Conservation (phyloP, 2,888 invertebrate genomes). For the Eumacrocentrus americanus region DNA sequence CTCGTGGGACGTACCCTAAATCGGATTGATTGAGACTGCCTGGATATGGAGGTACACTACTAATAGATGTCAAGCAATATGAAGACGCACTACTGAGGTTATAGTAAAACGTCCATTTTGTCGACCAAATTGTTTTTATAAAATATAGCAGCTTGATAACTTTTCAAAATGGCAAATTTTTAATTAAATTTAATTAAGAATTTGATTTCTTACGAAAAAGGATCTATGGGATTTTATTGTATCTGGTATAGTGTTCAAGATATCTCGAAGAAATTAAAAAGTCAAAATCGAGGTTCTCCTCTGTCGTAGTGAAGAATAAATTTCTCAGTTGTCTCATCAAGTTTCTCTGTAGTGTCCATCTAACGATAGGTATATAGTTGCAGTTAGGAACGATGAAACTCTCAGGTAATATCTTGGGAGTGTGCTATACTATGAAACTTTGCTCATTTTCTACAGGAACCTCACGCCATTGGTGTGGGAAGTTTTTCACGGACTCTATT, state of each 20-base stretch:
- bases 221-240: too few species aligned
- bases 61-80: neutral
- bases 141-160: too few species aligned
- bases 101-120: too few species aligned
- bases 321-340: neutral
- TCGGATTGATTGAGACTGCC: slow-evolving; percentile 20
- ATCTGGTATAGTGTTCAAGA: too few species aligned
- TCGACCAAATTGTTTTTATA: too few species aligned
- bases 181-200: too few species aligned
- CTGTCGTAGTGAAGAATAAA: too few species aligned
- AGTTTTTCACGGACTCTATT: slow-evolving; percentile 14
- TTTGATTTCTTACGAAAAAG: too few species aligned
- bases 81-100: too few species aligned
- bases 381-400: neutral
- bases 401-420: neutral
- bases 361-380: neutral
- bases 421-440: neutral
- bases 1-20: slow-evolving; percentile 3
- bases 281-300: too few species aligned
- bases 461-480: neutral
- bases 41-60: slow-evolving; percentile 3
- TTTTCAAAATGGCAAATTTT: too few species aligned
- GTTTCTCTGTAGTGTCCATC: slow-evolving; percentile 16
- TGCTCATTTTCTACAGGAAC: slow-evolving; percentile 4
- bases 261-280: too few species aligned